phyloP scores from a whole-genome alignment of 30 jellyfish, hydroid and myxozoan species.

The Mastigias papua region DNA sequence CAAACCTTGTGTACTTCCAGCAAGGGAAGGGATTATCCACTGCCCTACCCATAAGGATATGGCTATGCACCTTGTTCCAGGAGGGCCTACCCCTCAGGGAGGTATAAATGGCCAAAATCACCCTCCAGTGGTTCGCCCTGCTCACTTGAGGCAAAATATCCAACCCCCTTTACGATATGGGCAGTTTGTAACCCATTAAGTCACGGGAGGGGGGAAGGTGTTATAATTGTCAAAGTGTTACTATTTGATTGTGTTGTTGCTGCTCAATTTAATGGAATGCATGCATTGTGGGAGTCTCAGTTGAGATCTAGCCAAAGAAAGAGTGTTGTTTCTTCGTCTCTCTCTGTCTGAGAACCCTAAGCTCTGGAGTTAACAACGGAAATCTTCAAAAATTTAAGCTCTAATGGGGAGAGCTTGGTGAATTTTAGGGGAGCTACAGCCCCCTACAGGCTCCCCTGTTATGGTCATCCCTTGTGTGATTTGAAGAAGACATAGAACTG shows the following conservation, averaged over 20 bases:
- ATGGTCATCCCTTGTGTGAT: no score
- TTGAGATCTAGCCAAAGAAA: conserved; percentile 1
- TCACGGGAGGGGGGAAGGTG: background rate
- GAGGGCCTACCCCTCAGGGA: conserved; percentile 30
- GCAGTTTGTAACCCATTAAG: conserved; percentile 26
- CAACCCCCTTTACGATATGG: conserved; percentile 68
- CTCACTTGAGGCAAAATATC: conserved; percentile 45
- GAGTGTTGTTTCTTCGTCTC: background rate
- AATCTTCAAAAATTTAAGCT: no score
- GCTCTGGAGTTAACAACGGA: no score
- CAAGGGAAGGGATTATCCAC: conserved; percentile 17
- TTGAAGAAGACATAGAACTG: no score
- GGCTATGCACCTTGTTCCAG: conserved; percentile 38
- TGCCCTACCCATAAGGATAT: conserved; percentile 20
- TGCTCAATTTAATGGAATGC: background rate
- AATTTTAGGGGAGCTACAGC: no score
- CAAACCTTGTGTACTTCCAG: conserved; percentile 45
- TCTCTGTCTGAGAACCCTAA: background rate
- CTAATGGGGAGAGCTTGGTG: no score
- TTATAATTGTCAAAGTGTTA: background rate
- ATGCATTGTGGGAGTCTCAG: conserved; percentile 3
- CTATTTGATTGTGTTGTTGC: conserved; percentile 1
- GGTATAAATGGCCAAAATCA: conserved; percentile 9
- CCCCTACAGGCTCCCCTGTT: no score
- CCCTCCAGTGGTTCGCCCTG: conserved; percentile 16